Percentiles rank a stretch among this genome's conserved stretches.
phyloP scores from a whole-genome alignment of 2,113 vertebrate genomes.

The Speoplatyrhinus poulsoni region DNA sequence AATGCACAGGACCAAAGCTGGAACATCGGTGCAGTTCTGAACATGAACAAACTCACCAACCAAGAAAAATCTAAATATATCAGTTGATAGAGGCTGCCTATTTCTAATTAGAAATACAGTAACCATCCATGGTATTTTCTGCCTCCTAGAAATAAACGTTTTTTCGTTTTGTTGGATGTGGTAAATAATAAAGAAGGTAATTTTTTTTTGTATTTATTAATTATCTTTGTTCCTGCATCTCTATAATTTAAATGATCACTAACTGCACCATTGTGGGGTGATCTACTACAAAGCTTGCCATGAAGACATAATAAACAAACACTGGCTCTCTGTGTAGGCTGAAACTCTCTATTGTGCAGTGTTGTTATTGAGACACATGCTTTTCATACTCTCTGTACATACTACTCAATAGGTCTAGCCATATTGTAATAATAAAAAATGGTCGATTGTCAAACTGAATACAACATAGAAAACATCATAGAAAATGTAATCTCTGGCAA shows the following conservation, averaged over 20 bases:
- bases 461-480: no score
- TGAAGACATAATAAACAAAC: no score
- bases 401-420: no score
- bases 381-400: no score
- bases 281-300: no score
- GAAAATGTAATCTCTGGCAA: no score
- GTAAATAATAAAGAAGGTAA: neutral
- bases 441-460: no score
- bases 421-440: no score
- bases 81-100: slow-evolving; percentile 2
- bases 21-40: slow-evolving; percentile 24
- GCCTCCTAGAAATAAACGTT: slow-evolving; percentile 1
- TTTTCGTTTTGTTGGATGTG: neutral
- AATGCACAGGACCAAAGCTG: slow-evolving; percentile 19
- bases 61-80: neutral
- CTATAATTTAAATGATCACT: slow-evolving; percentile 1
- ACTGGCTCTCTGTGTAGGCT: no score
- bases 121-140: slow-evolving; percentile 6
- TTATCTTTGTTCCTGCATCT: slow-evolving; percentile 11
- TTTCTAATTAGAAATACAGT: slow-evolving; percentile 2
- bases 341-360: no score
- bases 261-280: neutral
- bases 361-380: no score
- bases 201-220: neutral
- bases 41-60: slow-evolving; percentile 38